phyloP scores from a whole-genome alignment of 2,797 vertebrate species.

The Paguma larvata region DNA sequence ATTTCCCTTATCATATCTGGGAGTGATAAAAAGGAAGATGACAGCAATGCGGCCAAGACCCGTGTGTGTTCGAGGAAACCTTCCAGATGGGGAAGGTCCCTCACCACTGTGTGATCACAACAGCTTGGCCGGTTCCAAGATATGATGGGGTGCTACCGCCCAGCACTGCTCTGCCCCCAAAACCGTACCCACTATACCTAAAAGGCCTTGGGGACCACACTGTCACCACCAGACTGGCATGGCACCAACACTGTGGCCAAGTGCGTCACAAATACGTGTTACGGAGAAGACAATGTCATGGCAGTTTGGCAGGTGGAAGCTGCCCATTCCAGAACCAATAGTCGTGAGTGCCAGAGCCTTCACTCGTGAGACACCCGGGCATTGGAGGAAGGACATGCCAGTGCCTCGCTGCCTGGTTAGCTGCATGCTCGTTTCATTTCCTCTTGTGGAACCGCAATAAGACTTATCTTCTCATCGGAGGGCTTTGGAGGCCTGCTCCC shows the following conservation, averaged over 20 bases:
- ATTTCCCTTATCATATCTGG: neutral
- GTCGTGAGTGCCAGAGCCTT: fast-evolving
- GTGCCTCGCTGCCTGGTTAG: neutral
- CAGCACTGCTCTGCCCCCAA: neutral
- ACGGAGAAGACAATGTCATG: neutral
- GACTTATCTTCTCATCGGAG: neutral
- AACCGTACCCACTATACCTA: neutral
- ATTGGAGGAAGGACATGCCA: neutral
- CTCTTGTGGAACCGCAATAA: neutral
- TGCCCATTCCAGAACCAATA: neutral
- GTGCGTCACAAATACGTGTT: neutral
- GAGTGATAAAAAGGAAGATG: neutral
- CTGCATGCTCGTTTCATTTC: neutral
- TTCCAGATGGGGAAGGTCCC: neutral
- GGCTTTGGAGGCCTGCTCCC: neutral
- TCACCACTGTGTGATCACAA: fast-evolving
- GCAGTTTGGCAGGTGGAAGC: neutral
- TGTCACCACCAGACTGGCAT: neutral
- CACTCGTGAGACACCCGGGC: fast-evolving
- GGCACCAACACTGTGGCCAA: no score
- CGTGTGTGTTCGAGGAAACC: neutral
- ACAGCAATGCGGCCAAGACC: neutral
- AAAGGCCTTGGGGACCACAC: neutral
- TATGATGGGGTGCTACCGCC: fast-evolving
- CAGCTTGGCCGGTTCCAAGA: neutral